Base-by-base conservation (phyloP, 2,113 vertebrate species). In the Archocentrus centrarchus region DNA sequence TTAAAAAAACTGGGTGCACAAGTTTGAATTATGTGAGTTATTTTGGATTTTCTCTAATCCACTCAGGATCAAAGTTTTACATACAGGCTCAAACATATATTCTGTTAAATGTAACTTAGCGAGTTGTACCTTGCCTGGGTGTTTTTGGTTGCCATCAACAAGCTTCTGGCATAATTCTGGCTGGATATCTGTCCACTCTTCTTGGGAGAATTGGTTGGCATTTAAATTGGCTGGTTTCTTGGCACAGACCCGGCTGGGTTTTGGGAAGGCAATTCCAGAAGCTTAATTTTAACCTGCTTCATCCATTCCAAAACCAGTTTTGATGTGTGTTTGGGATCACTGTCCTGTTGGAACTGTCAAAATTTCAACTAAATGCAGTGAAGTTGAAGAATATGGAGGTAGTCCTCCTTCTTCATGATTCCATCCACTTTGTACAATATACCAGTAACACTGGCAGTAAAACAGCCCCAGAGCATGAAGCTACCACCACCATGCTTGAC, bases 391-490 rank as follows among this genome's bases (percentile, higher is more conserved):
- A 39, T 64, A 22, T 64, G 37, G 39, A 41, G 39, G 39, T 41
- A 41, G 10, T 41, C 39, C 39, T 41, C 39, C 39, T 41, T 3
- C 37, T 39, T 41, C 11, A 11, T 41, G 7, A 41, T 11, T 41
- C 11, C 10, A 11, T 11, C 11, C 39, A 41, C 39, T 41, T 41
- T 41, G 11, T 64, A 37, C 6, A 24, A 66, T 66, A 14, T 66
- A 0, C 63, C 2, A 66, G 14, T 1, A 66, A n/a, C 63, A 44
- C 24, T 44, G 63, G 63, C 63, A 11, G 63, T 22, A 0, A 64
- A 64, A 41, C 22, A 44, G 63, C 1, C 63, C 37, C 0, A 7
- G 13, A 0, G 14, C 0, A 44, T 24, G n/a, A 24, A 24, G 39
- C 63, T 44, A 44, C n/a, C 39, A 66, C 39, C 24, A 44, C 39